phyloP scores from a whole-genome alignment of 1,140 invertebrate genomes.

The Wasmannia auropunctata region DNA sequence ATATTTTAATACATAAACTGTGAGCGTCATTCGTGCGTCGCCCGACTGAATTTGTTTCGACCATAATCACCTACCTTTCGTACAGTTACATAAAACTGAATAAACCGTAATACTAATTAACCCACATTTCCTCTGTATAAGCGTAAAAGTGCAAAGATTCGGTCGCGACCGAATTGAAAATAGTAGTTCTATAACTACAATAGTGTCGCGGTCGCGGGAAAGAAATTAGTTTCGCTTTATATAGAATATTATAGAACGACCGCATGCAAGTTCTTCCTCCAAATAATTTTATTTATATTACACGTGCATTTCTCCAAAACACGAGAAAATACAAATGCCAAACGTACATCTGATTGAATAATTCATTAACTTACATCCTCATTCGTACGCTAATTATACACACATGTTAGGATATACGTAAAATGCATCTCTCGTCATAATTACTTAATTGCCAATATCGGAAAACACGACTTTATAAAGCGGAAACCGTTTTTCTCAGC shows the following conservation, averaged over 20 bases:
- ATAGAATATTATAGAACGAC: no score
- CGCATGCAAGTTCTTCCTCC: neutral
- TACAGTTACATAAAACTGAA: conserved; percentile 27
- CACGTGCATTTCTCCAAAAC: neutral
- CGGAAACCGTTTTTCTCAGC: neutral
- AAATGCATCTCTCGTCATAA: neutral
- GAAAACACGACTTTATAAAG: neutral
- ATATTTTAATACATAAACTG: conserved; percentile 48
- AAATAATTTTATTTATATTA: neutral
- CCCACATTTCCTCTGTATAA: neutral
- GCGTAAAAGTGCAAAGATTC: no score
- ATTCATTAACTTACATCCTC: neutral
- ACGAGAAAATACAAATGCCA: neutral
- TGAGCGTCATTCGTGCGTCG: conserved; percentile 6
- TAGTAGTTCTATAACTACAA: neutral
- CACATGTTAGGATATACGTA: neutral
- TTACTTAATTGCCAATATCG: neutral
- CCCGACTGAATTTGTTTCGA: conserved; percentile 17
- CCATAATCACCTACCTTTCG: neutral
- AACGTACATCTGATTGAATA: neutral
- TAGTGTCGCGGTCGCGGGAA: no score
- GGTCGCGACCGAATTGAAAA: neutral
- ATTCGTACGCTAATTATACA: neutral
- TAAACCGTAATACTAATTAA: neutral
- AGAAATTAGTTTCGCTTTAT: neutral